A percentile compares a stretch with the other conserved stretches of the same genome.
Evolutionary conservation across 2,888 invertebrate genomes (phyloP).

Genomic region (Aspidiotus destructor): DNA sequence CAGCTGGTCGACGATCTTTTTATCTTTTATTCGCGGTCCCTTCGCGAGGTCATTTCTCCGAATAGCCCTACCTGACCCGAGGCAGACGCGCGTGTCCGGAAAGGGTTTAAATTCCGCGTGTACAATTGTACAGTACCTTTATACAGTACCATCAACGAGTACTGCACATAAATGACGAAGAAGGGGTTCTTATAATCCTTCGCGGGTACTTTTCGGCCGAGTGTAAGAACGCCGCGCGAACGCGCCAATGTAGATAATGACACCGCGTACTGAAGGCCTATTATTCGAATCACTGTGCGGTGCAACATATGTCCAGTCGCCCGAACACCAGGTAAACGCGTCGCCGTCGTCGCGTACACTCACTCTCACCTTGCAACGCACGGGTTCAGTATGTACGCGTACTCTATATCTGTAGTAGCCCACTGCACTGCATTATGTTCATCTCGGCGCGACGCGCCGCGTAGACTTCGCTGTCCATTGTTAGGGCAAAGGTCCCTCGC

Average conservation of each 20-base stretch:
- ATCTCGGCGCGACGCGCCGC: constrained; percentile 5
- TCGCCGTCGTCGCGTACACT: not conserved
- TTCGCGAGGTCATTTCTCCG: constrained; percentile 29
- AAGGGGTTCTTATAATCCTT: too few relatives aligned
- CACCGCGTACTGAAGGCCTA: not conserved
- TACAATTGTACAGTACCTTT: too few relatives aligned
- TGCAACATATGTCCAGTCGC: constrained; percentile 26
- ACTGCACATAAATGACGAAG: too few relatives aligned
- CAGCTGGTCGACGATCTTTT: constrained; percentile 19
- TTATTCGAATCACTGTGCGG: constrained; percentile 5
- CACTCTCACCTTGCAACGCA: not conserved
- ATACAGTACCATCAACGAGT: too few relatives aligned
- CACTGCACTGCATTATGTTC: constrained; percentile 6
- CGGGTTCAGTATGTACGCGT: not conserved
- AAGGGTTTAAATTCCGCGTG: not conserved
- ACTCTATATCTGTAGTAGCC: too few relatives aligned
- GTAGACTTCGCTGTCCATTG: constrained; percentile 15
- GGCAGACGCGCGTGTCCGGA: constrained; percentile 31
- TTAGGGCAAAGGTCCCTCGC: constrained; percentile 3
- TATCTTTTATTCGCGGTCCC: constrained; percentile 31
- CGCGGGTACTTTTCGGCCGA: not conserved
- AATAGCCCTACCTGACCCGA: constrained; percentile 28
- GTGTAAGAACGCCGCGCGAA: not conserved
- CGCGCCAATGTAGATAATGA: not conserved
- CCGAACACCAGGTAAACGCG: constrained; percentile 16